These are phyloP conservation scores for Parochlus steinenii DNA, from an alignment of 2,888 invertebrate species.

Conservation along the genomic window DNA sequence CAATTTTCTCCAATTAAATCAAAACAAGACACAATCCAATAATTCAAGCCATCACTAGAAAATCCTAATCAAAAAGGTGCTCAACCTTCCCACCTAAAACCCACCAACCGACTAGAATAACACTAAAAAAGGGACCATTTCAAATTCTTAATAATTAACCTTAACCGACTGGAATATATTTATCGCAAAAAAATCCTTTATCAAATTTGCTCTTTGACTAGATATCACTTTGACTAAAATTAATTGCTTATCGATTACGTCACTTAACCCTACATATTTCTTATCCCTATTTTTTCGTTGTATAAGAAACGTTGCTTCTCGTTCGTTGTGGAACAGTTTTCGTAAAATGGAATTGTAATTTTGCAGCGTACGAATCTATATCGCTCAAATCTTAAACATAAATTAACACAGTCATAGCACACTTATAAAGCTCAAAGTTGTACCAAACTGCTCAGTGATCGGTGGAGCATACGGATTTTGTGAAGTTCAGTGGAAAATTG, in stretches of 20 bases:
- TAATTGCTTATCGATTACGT: background rate
- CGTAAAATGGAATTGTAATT: background rate
- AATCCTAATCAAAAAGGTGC: too few species aligned
- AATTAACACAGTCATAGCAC: too few species aligned
- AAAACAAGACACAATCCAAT: too few species aligned
- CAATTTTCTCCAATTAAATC: too few species aligned
- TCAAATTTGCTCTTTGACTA: background rate
- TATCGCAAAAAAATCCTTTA: background rate
- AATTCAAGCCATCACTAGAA: too few species aligned
- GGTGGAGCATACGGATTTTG: too few species aligned
- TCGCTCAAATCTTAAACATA: too few species aligned
- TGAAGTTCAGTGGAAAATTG: too few species aligned
- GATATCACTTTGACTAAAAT: slow-evolving; percentile 3
- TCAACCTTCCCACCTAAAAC: too few species aligned
- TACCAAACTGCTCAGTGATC: too few species aligned
- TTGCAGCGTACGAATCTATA: background rate
- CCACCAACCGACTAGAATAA: background rate
- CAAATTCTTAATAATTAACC: slow-evolving; percentile 2
- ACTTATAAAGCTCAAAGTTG: too few species aligned
- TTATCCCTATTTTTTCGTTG: slow-evolving; percentile 24
- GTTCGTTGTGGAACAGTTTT: slow-evolving; percentile 13
- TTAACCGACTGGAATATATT: too few species aligned
- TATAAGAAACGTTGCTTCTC: slow-evolving; percentile 32
- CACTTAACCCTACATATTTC: slow-evolving; percentile 7
- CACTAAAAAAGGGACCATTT: slow-evolving; percentile 2